Evolutionary conservation across 2,888 invertebrate species (phyloP).

Genomic region (Lacanobia oleracea): DNA sequence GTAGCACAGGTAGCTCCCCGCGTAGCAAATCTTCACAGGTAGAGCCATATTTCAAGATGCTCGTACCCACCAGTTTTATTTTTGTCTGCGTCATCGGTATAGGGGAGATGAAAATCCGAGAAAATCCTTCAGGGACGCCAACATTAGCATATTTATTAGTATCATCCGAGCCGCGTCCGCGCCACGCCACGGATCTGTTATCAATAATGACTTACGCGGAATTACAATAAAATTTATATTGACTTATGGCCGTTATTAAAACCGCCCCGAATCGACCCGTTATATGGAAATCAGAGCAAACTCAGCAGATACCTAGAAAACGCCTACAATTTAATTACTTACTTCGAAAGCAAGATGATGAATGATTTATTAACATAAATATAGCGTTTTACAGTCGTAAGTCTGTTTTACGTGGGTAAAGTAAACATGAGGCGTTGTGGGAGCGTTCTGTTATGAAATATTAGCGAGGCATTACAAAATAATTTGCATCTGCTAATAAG

Average conservation of each 20-base stretch:
- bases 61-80: constrained; percentile 76
- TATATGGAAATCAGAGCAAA: constrained; percentile 52
- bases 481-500: constrained; percentile 67
- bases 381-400: constrained; percentile 32
- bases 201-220: constrained; percentile 82
- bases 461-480: constrained; percentile 61
- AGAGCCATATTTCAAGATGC: constrained; percentile 78
- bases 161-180: constrained; percentile 79
- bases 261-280: constrained; percentile 38
- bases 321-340: constrained; percentile 51
- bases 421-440: constrained; percentile 37
- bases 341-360: constrained; percentile 29
- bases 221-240: constrained; percentile 77
- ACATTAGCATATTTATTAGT: constrained; percentile 88
- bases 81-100: constrained; percentile 83
- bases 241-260: constrained; percentile 63
- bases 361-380: constrained; percentile 54
- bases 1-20: constrained; percentile 66
- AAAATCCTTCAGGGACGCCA: constrained; percentile 86
- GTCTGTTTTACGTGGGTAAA: constrained; percentile 38
- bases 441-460: constrained; percentile 53
- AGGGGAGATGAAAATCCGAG: constrained; percentile 85
- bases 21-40: constrained; percentile 70
- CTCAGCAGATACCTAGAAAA: constrained; percentile 47
- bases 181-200: constrained; percentile 78